Evolutionary conservation across 2,888 invertebrate species (phyloP).

Genomic region (Entomobrya proxima): DNA sequence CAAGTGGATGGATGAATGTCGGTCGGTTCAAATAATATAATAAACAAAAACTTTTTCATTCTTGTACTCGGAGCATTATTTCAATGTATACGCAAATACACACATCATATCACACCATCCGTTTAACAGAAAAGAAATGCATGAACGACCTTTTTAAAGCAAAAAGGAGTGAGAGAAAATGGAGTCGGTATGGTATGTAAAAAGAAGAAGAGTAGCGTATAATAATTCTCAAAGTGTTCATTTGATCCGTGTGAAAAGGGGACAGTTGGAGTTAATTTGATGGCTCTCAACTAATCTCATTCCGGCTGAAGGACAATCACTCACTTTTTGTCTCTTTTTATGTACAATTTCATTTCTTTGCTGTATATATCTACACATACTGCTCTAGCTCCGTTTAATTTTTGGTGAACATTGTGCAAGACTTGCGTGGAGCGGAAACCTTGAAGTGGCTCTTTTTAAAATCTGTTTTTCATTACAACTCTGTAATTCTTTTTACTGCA

Average conservation of each 20-base stretch:
- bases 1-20: neutral
- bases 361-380: too few species aligned
- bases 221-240: neutral
- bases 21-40: neutral
- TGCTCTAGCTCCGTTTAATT: too few species aligned
- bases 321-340: constrained; percentile 10
- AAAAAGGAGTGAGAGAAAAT: neutral
- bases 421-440: too few species aligned
- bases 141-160: neutral
- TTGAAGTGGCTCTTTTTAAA: too few species aligned
- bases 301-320: constrained; percentile 32
- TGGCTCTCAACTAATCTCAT: constrained; percentile 40
- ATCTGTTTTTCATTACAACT: too few species aligned
- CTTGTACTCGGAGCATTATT: too few species aligned
- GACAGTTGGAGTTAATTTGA: constrained; percentile 53
- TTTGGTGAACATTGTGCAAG: too few species aligned
- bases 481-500: too few species aligned
- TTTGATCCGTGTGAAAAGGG: constrained; percentile 48
- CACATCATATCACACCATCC: neutral
- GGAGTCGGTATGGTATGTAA: too few species aligned
- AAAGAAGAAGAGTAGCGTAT: neutral
- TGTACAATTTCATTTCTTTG: too few species aligned
- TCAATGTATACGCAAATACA: neutral
- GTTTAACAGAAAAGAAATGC: neutral
- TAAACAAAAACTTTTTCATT: too few species aligned